Base-by-base conservation (phyloP, 2,797 vertebrate species). In the Clarias laeviceps region DNA sequence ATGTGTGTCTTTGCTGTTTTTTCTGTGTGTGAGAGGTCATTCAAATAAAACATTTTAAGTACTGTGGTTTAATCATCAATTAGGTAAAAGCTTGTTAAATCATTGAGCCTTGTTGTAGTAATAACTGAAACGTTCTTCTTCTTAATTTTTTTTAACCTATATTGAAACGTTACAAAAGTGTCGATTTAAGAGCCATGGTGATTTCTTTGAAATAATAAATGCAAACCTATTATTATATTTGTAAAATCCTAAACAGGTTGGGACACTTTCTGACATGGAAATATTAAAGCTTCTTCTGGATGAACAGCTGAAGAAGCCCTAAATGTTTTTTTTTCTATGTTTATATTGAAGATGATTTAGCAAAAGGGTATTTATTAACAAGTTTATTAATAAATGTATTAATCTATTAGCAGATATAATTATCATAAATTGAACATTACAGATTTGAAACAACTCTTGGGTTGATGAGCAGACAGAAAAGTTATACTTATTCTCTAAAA, bases 1-100 rank as follows among this genome's bases (percentile, higher is more conserved):
- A 68, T 54, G 34, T 87, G 86, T 86, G 86, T 85, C 80, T 20
- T 4, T 34, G 45, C 29, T 87, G 24, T 73, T 4, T 86, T 77
- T 7, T 45, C 14, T 50, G 45, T 18, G 14, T n/a, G 20, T 40
- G 11, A 65, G 17, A 29, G 18, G 68, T 11, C 4, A 45, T n/a
- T 15, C 15, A 72, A 2, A 15, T 45, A 15, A 72, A 11, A 5
- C 69, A 15, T 72, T 72, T 3, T 73, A 50, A 12, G 45, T 50
- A 2, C 11, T 74, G 22, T 74, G 72, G 18, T 77, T 34, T 59
- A 59, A 59, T 34, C 27, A 56, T 11, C n/a, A 57, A 9, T 17
- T 54, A 9, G 15, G 8, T 29, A 27, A 54, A 74, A 54, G 0
- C 14, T 18, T 27, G 45, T 50, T 12, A 24, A 40, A 24, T 6